Base-by-base conservation (phyloP, 2,888 invertebrate genomes). In the Dynastes tityus region DNA sequence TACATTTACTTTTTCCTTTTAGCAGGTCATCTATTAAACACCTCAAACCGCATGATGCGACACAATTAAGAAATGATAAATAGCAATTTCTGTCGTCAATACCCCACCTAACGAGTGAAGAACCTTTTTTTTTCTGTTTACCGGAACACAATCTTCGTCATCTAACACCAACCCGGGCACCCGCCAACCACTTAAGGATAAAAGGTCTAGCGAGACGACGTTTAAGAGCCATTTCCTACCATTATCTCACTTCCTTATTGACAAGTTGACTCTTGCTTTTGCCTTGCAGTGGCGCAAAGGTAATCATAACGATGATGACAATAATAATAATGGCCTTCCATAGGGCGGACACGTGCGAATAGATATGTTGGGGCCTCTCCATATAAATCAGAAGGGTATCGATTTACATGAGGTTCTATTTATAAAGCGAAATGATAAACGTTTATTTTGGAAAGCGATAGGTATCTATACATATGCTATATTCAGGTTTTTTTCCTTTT, bases 141-240 rank as follows among this genome's bases (percentile, higher is more conserved):
- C 22, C 55, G 55, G 55, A 58, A 58, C 16, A 58, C 55, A 58
- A 58, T 58, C 55, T 58, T 22, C 55, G 22, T 58, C 55, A 16
- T 5, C 55, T 6, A 22, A 58, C 16, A 58, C 55, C 22, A 58
- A 22, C 55, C 53, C 55, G n/a, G 45, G 11, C 64, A 64, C 64
- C 61, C 16, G 40, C 37, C n/a, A 37, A 64, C 64, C 77, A 77
- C 77, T 77, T 70, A 55, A 68, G 61, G 58, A 67, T 77, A 77
- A 77, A 77, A 77, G 77, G 58, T 68, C 40, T 55, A 55, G 53
- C 70, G 68, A 49, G 68, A 55, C 65, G 61, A 45, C 68, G 61
- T 70, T 55, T 55, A 78, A 82, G 82, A 80, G 82, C 81, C 76
- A 83, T 82, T 82, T 83, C 82, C 82, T 81, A 76, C 82, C 82